Conservation (phyloP, 35 echinoderm and acorn worm genomes). For the Apostichopus japonicus region DNA sequence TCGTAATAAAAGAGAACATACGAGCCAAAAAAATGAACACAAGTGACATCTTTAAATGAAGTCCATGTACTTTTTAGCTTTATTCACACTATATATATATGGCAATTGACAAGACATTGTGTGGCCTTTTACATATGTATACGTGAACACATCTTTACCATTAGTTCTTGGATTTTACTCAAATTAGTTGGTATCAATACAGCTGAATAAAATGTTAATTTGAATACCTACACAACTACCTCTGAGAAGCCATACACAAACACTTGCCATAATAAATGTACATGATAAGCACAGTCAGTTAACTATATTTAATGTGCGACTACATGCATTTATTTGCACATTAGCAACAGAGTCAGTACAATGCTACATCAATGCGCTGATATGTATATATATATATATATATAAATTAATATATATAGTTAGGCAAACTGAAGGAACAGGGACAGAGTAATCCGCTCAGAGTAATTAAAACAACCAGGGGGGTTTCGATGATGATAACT, state of each 20-base stretch:
- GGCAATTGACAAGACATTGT: constrained; percentile 56
- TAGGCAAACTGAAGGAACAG: background rate
- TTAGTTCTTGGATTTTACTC: background rate
- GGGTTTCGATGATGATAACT: too few relatives aligned
- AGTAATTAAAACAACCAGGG: too few relatives aligned
- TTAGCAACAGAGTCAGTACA: background rate
- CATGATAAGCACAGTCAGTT: constrained; percentile 1
- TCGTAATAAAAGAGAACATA: background rate
- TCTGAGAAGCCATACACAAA: constrained; percentile 18
- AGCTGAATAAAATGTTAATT: constrained; percentile 52
- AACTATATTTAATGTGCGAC: background rate
- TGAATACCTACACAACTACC: constrained; percentile 50
- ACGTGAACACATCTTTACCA: constrained; percentile 27
- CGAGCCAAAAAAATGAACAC: background rate
- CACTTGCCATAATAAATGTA: constrained; percentile 42
- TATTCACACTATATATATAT: constrained; percentile 57
- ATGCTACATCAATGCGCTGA: too few relatives aligned
- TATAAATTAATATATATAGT: too few relatives aligned
- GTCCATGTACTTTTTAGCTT: constrained; percentile 45
- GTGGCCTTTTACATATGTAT: constrained; percentile 54
- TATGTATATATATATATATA: too few relatives aligned
- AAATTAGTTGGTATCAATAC: constrained; percentile 8
- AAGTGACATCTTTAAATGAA: background rate
- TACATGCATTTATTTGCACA: background rate
- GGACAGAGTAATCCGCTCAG: constrained; percentile 9